These are phyloP conservation scores for Misgurnus mizolepis DNA, from an alignment of 2,113 vertebrate species.

Conservation along the genomic window DNA sequence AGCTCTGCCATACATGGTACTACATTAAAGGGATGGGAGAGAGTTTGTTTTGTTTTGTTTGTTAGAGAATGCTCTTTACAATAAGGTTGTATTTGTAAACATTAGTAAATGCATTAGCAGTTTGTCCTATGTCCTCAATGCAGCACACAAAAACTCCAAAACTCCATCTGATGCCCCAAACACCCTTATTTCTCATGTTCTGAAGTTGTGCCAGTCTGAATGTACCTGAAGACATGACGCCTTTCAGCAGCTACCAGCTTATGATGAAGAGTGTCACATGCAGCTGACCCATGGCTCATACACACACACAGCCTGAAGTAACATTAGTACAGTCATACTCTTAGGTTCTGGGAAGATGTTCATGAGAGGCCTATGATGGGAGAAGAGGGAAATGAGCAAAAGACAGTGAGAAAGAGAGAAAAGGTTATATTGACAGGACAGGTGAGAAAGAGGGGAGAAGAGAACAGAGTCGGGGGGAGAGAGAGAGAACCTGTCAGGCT, in stretches of 20 bases:
- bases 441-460: constrained; percentile 35
- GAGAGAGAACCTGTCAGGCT: constrained; percentile 58
- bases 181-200: constrained; percentile 36
- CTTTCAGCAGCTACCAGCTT: constrained; percentile 38
- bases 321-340: constrained; percentile 51
- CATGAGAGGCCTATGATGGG: constrained; percentile 19
- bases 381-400: constrained; percentile 11
- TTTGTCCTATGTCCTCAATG: not conserved
- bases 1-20: no score
- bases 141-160: not conserved
- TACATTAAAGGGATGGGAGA: no score
- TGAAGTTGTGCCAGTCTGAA: constrained; percentile 14
- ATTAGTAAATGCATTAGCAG: no score
- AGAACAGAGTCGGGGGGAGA: constrained; percentile 49
- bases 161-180: not conserved
- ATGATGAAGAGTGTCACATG: constrained; percentile 53
- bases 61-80: no score
- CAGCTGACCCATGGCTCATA: constrained; percentile 38
- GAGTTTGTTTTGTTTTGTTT: no score
- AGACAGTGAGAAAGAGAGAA: constrained; percentile 28
- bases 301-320: constrained; percentile 37
- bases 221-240: constrained; percentile 23
- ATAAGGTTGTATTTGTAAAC: no score
- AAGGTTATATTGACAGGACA: not conserved
- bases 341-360: constrained; percentile 35